phyloP scores from a whole-genome alignment of 2,888 invertebrate genomes.

The Rapana venosa region DNA sequence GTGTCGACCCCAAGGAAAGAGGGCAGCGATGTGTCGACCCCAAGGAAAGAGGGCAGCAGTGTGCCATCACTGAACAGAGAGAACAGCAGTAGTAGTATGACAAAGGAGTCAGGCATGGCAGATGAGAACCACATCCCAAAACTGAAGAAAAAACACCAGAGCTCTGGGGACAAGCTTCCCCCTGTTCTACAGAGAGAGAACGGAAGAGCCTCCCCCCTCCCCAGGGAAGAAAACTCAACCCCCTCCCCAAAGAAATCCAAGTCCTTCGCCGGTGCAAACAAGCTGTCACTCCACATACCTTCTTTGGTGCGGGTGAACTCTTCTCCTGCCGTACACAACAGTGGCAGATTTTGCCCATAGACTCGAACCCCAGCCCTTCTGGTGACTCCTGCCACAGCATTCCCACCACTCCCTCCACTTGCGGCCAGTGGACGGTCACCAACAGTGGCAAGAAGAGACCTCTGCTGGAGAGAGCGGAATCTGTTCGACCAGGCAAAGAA shows the following conservation, averaged over 20 bases:
- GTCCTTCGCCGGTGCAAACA: background rate
- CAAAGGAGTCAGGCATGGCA: background rate
- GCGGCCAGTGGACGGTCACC: background rate
- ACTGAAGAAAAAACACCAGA: background rate
- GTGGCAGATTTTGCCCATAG: background rate
- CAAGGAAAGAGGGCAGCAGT: too few species aligned
- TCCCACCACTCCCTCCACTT: background rate
- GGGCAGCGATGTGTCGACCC: background rate
- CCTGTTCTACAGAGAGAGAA: too few species aligned
- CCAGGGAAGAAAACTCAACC: too few species aligned
- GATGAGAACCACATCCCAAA: background rate
- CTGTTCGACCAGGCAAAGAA: background rate
- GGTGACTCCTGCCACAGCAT: background rate
- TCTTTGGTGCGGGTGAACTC: conserved; percentile 2
- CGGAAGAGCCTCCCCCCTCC: too few species aligned
- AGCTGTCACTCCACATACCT: background rate
- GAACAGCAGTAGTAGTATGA: too few species aligned
- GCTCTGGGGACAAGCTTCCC: background rate
- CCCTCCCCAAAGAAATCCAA: too few species aligned
- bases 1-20: background rate
- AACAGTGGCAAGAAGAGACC: background rate
- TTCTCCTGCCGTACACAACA: background rate
- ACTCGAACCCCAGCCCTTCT: background rate
- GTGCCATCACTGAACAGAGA: too few species aligned
- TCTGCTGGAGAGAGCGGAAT: background rate